phyloP scores from a whole-genome alignment of 53 echinoderm and acorn worm species.

The Apostichopus leukothele region DNA sequence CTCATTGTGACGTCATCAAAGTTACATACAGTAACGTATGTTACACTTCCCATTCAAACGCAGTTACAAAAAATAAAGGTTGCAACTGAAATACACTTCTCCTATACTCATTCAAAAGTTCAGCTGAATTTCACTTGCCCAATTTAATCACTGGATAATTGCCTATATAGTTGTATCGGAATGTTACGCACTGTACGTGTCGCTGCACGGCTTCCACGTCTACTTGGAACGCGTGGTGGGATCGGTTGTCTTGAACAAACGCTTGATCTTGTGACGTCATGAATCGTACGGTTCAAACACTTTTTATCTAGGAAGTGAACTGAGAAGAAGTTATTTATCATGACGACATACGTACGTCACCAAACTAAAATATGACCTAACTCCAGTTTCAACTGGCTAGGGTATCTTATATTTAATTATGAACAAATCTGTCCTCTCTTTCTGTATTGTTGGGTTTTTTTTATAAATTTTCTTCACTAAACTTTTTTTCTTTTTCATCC shows the following conservation, averaged over 20 bases:
- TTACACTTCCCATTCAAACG: neutral
- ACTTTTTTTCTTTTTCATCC: neutral
- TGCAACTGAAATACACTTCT: no score
- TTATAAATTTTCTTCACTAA: neutral
- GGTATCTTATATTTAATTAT: neutral
- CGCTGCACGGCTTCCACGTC: neutral
- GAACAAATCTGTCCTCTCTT: neutral
- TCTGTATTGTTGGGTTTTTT: neutral
- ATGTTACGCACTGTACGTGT: neutral
- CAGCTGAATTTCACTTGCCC: no score
- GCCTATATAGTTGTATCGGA: no score
- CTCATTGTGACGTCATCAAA: neutral
- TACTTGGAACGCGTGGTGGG: neutral
- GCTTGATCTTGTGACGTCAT: neutral
- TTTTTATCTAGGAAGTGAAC: neutral
- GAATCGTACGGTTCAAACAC: neutral
- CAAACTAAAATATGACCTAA: neutral
- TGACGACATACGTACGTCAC: neutral
- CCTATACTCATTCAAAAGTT: no score
- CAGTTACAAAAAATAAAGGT: no score
- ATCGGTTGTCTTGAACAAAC: neutral
- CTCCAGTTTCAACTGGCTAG: neutral
- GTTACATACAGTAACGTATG: neutral
- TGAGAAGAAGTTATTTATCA: neutral
- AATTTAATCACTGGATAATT: no score